Base-by-base conservation (phyloP, 2,888 invertebrate genomes). In the Graphium colonna region DNA sequence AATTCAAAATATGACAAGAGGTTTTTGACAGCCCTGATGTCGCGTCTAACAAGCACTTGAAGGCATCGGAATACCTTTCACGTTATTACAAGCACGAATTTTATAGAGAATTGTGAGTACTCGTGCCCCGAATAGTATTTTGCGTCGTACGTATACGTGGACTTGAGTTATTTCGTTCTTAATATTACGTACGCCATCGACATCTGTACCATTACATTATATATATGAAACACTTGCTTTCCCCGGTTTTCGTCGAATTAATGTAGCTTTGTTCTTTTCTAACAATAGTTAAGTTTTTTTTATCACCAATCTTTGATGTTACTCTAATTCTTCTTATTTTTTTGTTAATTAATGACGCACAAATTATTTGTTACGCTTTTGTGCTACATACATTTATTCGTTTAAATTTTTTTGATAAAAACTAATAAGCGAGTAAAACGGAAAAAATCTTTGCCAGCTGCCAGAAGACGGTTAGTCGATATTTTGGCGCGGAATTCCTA, bases 401-500 rank as follows among this genome's bases (percentile, higher is more conserved):
- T n/a, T n/a, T n/a, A n/a, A n/a, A n/a, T n/a, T n/a, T 21, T 21
- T 21, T 21, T 21, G 5, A 21, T 21, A 21, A 21, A 21, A 21
- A 51, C 41, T 28, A 41, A 36, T 16, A 38, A 52, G 49, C 41
- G 42, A 44, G 28, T 21, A 21, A 21, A 21, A 21, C 21, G 28
- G 44, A 51, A 56, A 51, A 57, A 58, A 56, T 44, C 39, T 21
- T n/a, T n/a, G 67, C 67, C 84, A 82, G 80, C 80, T 85, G 83
- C 63, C 49, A 28, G 63, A 40, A 74, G 41, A 60, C 77, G 74
- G 78, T 79, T 66, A 64, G 69, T 71, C 74, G 72, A 70, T 70
- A 71, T 68, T 71, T 74, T 69, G 73, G 77, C 77, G 80, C 79
- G 75, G 80, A 83, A 86, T 81, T 76, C 75, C 75, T 82, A 79